Evolutionary conservation across 2,113 vertebrate genomes (phyloP).

Genomic region (Caretta caretta): DNA sequence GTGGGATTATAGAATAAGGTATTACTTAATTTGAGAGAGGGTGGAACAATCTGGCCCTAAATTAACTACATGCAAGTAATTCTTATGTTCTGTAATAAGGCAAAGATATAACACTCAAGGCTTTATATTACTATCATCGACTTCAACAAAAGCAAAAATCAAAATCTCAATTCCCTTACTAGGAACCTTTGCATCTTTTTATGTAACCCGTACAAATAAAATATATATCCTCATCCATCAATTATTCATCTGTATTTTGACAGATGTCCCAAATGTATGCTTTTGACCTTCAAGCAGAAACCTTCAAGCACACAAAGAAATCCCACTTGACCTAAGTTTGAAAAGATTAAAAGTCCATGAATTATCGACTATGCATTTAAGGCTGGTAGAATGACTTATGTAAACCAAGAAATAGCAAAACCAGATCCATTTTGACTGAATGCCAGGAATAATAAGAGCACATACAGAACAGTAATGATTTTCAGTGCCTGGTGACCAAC

Average conservation of each 20-base stretch:
- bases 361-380: background rate
- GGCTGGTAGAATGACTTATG: background rate
- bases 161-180: background rate
- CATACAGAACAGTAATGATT: background rate
- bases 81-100: background rate
- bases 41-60: background rate
- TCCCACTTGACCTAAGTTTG: conserved; percentile 7
- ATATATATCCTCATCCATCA: conserved; percentile 27
- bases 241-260: conserved; percentile 49
- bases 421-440: background rate
- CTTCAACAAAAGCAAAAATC: background rate
- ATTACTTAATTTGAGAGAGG: background rate
- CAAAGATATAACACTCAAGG: background rate
- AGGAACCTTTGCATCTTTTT: background rate
- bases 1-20: conserved; percentile 2
- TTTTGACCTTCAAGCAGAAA: conserved; percentile 48
- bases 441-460: background rate
- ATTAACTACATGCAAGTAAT: background rate
- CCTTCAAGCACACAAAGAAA: conserved; percentile 18
- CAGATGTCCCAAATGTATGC: conserved; percentile 17
- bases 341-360: conserved; percentile 9
- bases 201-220: conserved; percentile 44
- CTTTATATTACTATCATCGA: background rate
- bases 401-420: background rate
- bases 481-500: background rate